phyloP scores from a whole-genome alignment of 2,797 vertebrate genomes.

The Helarctos malayanus region DNA sequence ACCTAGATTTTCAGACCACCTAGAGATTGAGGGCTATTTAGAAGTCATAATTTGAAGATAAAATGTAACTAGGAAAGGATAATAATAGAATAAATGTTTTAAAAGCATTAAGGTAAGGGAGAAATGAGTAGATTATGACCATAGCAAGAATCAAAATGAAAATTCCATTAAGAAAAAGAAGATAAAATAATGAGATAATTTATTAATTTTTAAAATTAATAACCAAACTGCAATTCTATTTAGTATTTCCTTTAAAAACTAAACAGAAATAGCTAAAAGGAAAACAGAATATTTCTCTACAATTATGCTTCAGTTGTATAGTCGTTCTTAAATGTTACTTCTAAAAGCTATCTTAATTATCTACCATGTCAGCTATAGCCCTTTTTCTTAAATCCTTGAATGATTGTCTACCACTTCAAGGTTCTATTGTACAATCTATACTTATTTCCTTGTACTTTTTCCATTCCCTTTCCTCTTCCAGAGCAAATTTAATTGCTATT shows the following conservation, averaged over 20 bases:
- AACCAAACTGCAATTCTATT: background rate
- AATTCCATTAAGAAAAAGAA: slow-evolving; percentile 51
- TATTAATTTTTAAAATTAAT: background rate
- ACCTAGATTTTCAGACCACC: background rate
- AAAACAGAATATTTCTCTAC: slow-evolving; percentile 23
- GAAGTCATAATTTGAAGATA: slow-evolving; percentile 52
- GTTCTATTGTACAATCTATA: background rate
- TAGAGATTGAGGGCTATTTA: slow-evolving; percentile 12
- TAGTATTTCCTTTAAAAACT: slow-evolving; percentile 45
- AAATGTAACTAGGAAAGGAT: slow-evolving; percentile 47
- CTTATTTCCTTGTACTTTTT: slow-evolving; percentile 30
- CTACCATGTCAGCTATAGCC: background rate
- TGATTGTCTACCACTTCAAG: background rate
- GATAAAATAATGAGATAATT: slow-evolving; percentile 9
- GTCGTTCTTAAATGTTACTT: background rate
- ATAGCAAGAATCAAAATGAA: slow-evolving; percentile 50
- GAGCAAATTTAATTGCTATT: background rate
- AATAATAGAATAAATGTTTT: background rate
- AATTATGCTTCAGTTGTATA: background rate
- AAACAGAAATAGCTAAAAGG: background rate
- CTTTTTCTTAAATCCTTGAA: slow-evolving; percentile 41
- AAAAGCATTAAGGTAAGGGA: slow-evolving; percentile 32
- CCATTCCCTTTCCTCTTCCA: background rate
- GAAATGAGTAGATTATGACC: slow-evolving; percentile 25
- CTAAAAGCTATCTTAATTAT: slow-evolving; percentile 5